phyloP scores from a whole-genome alignment of 2,113 vertebrate species.

The Mirounga angustirostris region DNA sequence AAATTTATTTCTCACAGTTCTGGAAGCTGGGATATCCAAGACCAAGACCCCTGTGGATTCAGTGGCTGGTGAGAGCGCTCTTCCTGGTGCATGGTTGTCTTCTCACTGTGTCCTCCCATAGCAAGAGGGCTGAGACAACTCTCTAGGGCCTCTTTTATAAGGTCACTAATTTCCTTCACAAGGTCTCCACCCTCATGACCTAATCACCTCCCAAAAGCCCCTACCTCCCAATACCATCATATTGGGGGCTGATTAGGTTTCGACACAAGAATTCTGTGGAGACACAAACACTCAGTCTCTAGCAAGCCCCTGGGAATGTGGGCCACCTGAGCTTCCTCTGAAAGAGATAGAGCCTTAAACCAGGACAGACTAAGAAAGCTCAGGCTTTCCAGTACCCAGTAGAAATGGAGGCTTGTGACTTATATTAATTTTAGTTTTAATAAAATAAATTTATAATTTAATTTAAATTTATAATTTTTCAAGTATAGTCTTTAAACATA shows the following conservation, averaged over 20 bases:
- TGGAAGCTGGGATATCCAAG: background rate
- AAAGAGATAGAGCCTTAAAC: background rate
- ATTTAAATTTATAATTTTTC: background rate
- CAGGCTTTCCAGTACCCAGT: background rate
- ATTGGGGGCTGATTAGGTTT: background rate
- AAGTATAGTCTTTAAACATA: background rate
- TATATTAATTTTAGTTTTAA: background rate
- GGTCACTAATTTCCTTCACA: background rate
- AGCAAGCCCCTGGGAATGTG: background rate
- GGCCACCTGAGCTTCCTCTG: background rate
- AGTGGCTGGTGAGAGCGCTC: background rate
- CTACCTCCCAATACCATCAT: background rate
- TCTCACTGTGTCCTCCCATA: background rate
- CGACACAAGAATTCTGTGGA: background rate
- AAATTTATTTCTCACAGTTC: background rate
- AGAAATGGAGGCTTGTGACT: background rate
- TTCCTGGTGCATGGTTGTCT: background rate
- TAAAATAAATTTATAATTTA: background rate
- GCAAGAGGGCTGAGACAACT: background rate
- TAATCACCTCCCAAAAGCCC: background rate
- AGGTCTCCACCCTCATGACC: background rate
- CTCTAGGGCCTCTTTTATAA: background rate
- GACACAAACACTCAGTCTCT: background rate
- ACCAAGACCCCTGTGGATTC: background rate
- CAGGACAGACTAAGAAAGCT: background rate